These are phyloP conservation scores for Mamestra brassicae DNA, from an alignment of 2,888 invertebrate genomes.

Conservation along the genomic window DNA sequence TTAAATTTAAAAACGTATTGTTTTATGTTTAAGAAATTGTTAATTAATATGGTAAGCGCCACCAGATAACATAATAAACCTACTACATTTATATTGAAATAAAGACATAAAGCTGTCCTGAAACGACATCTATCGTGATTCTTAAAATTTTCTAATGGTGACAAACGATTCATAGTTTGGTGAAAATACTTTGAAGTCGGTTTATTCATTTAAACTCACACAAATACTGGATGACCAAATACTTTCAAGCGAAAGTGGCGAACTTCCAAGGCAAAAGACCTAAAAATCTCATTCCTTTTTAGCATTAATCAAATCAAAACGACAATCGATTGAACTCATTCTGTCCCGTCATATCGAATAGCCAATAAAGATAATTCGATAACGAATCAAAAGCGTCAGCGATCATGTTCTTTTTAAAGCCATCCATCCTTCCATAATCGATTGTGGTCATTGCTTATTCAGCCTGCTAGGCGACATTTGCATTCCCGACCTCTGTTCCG, in stretches of 20 bases:
- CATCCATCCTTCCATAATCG: slow-evolving; percentile 63
- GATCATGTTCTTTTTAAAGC: slow-evolving; percentile 64
- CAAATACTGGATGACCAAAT: not conserved
- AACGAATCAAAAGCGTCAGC: slow-evolving; percentile 54
- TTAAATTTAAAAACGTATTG: too few relatives aligned
- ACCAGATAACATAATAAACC: too few relatives aligned
- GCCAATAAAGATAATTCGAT: slow-evolving; percentile 63
- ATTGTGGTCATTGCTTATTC: slow-evolving; percentile 68
- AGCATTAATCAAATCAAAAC: slow-evolving; percentile 28
- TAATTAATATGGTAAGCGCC: too few relatives aligned
- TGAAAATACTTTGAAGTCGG: too few relatives aligned
- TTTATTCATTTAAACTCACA: too few relatives aligned
- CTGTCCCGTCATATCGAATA: slow-evolving; percentile 45
- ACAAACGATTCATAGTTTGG: too few relatives aligned
- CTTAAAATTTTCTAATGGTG: too few relatives aligned
- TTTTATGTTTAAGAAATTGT: too few relatives aligned
- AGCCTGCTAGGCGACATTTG: slow-evolving; percentile 61
- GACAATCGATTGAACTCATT: slow-evolving; percentile 39
- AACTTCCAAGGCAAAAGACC: too few relatives aligned
- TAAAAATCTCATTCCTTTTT: not conserved
- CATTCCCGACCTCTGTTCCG: slow-evolving; percentile 55
- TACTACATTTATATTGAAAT: too few relatives aligned
- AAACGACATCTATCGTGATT: too few relatives aligned
- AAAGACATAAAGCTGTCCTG: too few relatives aligned
- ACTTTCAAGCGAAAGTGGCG: not conserved